Evolutionary conservation across 2,113 vertebrate species (phyloP), one percentile per base, ranked within the genome.

Genomic region (Sardina pilchardus): DNA sequence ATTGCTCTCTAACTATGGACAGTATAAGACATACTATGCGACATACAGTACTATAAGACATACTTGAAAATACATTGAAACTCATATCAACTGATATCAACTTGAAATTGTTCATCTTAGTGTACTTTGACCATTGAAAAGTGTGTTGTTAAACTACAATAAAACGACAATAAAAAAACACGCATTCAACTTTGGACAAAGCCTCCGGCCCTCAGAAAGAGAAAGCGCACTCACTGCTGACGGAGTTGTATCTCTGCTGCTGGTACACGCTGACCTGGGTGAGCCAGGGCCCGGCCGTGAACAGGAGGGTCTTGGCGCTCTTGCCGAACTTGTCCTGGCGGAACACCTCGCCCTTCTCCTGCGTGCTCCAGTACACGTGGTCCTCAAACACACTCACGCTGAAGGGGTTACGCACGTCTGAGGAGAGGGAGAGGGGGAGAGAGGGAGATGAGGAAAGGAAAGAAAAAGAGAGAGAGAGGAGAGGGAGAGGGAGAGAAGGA

Each of bases 301-400:
- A 88, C 86, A 95, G 87, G 59, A 91, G 93, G 83, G 87, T 90
- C 85, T 95, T 94, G 26, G 6, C 34, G 63, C 93, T 93, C 0
- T 21, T 85, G 21, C 94, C 94, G 86, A 94, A 95, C 91, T 95
- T 95, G 87, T 94, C 87, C 90, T 95, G 94, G 17, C 92, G 90
- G 87, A 93, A 95, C 59, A 95, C 91, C 67, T 95, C 93, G 1
- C 94, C 94, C 83, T 93, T 94, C 86, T 94, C 93, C 87, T 93
- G 88, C 30, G 94, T 94, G 86, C 91, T 94, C 94, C 94, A 95
- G 50, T 95, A 95, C 71, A 95, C 82, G 8, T 93, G 91, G 86
- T 93, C 92, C 90, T 95, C 94, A 0, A 95, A 95, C 12, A 95
- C 94, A 17, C 43, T 90, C 84, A 95, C 92, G 6, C 94, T 93